phyloP scores from a whole-genome alignment of 2,888 invertebrate species.

The Eupsilia transversa region DNA sequence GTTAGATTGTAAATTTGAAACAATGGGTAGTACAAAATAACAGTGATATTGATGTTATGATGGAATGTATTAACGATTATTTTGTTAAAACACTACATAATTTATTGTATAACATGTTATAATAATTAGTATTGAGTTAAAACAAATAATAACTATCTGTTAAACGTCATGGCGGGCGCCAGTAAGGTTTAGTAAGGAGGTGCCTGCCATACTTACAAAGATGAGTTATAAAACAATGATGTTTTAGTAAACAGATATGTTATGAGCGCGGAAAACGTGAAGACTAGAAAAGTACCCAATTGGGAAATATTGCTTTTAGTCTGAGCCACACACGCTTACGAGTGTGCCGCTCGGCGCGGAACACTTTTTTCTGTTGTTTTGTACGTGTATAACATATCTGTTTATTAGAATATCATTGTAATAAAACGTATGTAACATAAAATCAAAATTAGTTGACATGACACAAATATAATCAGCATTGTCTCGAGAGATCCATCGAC shows the following conservation, averaged over 20 bases:
- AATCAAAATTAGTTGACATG: not conserved
- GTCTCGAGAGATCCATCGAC: not conserved
- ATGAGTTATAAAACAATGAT: too few relatives aligned
- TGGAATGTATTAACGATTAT: slow-evolving; percentile 5
- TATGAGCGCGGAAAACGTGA: too few relatives aligned
- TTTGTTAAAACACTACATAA: slow-evolving; percentile 6
- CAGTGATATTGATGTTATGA: slow-evolving; percentile 32
- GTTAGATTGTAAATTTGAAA: slow-evolving; percentile 45
- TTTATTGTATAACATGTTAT: not conserved
- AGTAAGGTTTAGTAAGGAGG: not conserved
- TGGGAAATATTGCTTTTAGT: too few relatives aligned
- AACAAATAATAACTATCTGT: not conserved
- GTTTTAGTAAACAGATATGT: too few relatives aligned
- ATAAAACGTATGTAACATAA: not conserved
- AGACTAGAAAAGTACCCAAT: too few relatives aligned
- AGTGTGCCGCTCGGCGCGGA: too few relatives aligned
- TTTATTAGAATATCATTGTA: too few relatives aligned
- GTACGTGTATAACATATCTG: too few relatives aligned
- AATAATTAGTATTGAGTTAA: not conserved
- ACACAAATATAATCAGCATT: not conserved
- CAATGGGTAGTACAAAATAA: slow-evolving; percentile 57
- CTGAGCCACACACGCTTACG: too few relatives aligned
- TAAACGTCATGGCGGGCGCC: not conserved
- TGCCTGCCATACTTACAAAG: not conserved
- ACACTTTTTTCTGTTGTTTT: too few relatives aligned